A percentile compares a stretch with the other conserved stretches of the same genome.
Conservation (phyloP, 2,113 vertebrate genomes). For the Ceratotherium simum region DNA sequence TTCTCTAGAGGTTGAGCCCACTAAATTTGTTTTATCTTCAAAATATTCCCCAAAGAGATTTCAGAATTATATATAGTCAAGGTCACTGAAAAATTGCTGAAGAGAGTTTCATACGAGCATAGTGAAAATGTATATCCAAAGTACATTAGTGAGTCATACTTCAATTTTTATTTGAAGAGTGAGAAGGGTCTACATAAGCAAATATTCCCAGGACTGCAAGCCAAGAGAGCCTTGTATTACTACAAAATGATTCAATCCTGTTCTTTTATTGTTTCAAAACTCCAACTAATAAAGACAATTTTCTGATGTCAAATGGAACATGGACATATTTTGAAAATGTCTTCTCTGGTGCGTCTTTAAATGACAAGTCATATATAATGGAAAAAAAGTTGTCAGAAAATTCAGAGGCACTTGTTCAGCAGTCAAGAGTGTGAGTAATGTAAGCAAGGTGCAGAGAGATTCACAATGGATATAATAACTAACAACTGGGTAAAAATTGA, state of each 20-base stretch:
- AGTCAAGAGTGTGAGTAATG: not conserved
- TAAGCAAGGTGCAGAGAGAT: not conserved
- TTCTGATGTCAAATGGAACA: slow-evolving; percentile 3
- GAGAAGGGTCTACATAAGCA: not conserved
- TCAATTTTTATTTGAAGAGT: slow-evolving; percentile 37
- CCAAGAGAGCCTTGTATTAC: not conserved
- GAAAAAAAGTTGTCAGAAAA: not conserved
- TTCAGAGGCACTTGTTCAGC: slow-evolving; percentile 23
- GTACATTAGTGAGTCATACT: not conserved
- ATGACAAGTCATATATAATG: not conserved
- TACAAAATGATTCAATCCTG: not conserved
- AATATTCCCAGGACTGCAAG: not conserved
- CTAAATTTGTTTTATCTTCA: not conserved
- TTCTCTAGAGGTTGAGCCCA: not conserved
- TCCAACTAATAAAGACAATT: not conserved
- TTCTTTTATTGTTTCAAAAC: slow-evolving; percentile 36
- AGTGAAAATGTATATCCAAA: not conserved
- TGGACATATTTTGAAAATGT: slow-evolving; percentile 27
- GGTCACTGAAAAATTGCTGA: not conserved
- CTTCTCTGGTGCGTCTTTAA: slow-evolving; percentile 39
- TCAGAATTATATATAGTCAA: slow-evolving; percentile 13
- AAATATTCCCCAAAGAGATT: slow-evolving; percentile 16
- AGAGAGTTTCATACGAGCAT: not conserved
- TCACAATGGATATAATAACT: slow-evolving; percentile 63
- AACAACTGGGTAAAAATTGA: slow-evolving; percentile 66